A percentile compares a stretch with the other conserved stretches of the same genome.
These are phyloP conservation scores for Cephalopterus ornatus DNA, from an alignment of 2,113 vertebrate genomes.

Conservation along the genomic window DNA sequence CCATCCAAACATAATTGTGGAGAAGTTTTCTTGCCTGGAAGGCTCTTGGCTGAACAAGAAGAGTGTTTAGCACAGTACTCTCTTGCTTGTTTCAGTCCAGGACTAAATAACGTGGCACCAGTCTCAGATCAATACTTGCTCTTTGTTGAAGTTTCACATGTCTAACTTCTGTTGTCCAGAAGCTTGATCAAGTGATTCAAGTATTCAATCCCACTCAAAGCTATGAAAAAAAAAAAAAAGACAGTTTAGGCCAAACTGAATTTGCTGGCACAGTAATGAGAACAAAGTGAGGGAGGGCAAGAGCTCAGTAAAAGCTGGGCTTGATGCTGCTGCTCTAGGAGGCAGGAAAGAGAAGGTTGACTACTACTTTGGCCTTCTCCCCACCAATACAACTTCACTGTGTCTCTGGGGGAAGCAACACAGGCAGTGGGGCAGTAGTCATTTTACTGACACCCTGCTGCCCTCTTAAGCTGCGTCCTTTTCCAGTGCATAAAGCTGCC, in stretches of 20 bases:
- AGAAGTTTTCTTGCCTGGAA: background rate
- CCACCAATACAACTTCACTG: background rate
- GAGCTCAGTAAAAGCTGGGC: background rate
- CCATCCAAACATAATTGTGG: background rate
- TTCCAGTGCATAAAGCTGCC: background rate
- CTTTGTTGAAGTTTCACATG: background rate
- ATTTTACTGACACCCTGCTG: background rate
- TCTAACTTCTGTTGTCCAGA: background rate
- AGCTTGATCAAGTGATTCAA: background rate
- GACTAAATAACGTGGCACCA: background rate
- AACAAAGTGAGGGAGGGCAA: background rate
- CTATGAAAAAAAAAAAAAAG: background rate
- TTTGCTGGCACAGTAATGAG: background rate
- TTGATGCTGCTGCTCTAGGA: background rate
- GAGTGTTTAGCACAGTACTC: background rate
- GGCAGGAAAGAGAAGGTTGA: background rate
- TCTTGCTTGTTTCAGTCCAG: background rate
- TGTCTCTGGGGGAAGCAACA: background rate
- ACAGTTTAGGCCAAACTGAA: background rate
- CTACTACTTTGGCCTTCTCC: background rate
- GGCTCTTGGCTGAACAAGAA: background rate
- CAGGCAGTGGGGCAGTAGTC: background rate
- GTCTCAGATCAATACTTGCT: background rate
- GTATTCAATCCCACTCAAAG: background rate
- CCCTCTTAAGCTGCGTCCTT: background rate